These are phyloP conservation scores for Macrochelys suwanniensis DNA, from an alignment of 2,797 vertebrate species.

Conservation along the genomic window DNA sequence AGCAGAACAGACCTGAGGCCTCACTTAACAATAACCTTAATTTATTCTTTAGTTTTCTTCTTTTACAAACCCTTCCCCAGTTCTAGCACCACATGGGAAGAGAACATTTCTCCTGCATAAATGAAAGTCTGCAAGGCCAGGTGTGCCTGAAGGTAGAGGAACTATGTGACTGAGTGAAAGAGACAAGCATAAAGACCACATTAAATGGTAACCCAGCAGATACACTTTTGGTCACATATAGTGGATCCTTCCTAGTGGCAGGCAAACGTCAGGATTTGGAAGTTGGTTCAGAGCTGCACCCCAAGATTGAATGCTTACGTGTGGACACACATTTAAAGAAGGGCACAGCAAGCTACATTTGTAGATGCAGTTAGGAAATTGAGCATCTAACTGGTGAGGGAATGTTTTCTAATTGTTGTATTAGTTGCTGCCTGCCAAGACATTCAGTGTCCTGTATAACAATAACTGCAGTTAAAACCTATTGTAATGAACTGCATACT, in stretches of 20 bases:
- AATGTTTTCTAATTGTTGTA: fast-evolving
- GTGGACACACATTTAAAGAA: not conserved
- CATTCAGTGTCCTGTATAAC: fast-evolving
- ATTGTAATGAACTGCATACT: not conserved
- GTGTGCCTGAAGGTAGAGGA: not conserved
- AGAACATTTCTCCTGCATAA: fast-evolving
- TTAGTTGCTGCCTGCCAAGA: not conserved
- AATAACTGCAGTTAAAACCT: fast-evolving
- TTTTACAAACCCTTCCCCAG: not conserved
- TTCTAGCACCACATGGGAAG: not conserved
- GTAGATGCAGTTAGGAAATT: fast-evolving
- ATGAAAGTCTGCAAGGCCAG: fast-evolving
- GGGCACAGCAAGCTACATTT: not conserved
- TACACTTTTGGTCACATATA: fast-evolving
- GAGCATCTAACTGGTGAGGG: not conserved
- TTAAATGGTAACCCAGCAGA: fast-evolving
- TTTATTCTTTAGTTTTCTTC: fast-evolving
- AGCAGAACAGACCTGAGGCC: not conserved
- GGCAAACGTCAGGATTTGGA: not conserved
- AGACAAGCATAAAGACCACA: fast-evolving
- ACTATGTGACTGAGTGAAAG: fast-evolving
- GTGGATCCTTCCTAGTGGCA: fast-evolving
- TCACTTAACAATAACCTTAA: fast-evolving
- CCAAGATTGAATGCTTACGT: not conserved
- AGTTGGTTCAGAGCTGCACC: not conserved